A percentile compares a stretch with the other conserved stretches of the same genome.
These are phyloP conservation scores for Ctenopoma kingsleyae DNA, from an alignment of 2,797 vertebrate species.

Conservation along the genomic window DNA sequence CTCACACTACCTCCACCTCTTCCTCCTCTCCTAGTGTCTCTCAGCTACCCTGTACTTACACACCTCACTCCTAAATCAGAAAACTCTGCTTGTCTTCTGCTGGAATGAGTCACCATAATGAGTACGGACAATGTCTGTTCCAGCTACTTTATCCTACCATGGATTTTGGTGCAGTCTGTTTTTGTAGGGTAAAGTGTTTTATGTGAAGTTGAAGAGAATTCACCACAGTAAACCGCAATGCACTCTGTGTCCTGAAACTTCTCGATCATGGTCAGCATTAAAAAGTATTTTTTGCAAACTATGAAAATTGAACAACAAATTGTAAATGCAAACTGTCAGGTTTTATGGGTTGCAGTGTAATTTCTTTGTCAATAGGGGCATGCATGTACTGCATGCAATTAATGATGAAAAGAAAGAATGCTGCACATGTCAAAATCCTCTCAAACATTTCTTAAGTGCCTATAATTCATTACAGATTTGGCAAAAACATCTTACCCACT, in stretches of 20 bases:
- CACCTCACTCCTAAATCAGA: conserved; percentile 62
- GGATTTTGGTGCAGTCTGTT: conserved; percentile 41
- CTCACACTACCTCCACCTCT: conserved; percentile 53
- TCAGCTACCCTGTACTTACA: conserved; percentile 72
- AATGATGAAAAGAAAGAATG: conserved; percentile 10
- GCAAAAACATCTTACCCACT: conserved; percentile 23
- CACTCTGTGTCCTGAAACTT: no score
- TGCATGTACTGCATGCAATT: neutral
- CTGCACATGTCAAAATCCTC: conserved; percentile 35
- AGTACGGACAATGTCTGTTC: conserved; percentile 59
- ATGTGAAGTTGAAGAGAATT: conserved; percentile 1
- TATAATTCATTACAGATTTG: conserved; percentile 23
- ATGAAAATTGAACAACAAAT: neutral
- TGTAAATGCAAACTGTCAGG: neutral
- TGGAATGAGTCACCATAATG: conserved; percentile 66
- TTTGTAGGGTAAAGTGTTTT: conserved; percentile 34
- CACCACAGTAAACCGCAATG: neutral
- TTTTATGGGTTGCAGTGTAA: neutral
- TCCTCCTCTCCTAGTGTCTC: conserved; percentile 55
- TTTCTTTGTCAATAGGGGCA: neutral
- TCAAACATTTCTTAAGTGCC: conserved; percentile 17
- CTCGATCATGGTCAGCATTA: no score
- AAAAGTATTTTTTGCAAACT: no score
- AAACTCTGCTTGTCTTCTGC: conserved; percentile 55
- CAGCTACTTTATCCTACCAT: conserved; percentile 51